Evolutionary conservation across 1,140 invertebrate species (phyloP).

Genomic region (Holotrichia oblita): DNA sequence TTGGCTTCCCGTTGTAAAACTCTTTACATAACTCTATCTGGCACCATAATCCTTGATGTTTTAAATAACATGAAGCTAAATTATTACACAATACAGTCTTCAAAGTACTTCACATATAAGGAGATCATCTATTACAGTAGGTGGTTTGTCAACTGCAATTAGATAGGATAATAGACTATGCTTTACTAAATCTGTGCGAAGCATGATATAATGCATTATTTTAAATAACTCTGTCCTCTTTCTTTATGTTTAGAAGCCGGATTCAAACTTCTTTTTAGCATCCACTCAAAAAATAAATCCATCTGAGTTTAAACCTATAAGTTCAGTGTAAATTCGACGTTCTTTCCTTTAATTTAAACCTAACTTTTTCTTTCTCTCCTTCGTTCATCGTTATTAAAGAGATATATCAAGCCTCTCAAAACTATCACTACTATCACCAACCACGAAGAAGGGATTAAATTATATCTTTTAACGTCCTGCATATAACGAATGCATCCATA

Average conservation of each 20-base stretch:
- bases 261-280: constrained; percentile 54
- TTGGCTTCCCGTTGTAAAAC: constrained; percentile 70
- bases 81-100: constrained; percentile 76
- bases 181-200: constrained; percentile 67
- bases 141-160: constrained; percentile 62
- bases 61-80: constrained; percentile 77
- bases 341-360: constrained; percentile 37
- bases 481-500: constrained; percentile 50
- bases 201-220: constrained; percentile 50
- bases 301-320: constrained; percentile 51
- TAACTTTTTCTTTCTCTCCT: constrained; percentile 53
- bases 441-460: constrained; percentile 36
- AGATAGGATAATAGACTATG: constrained; percentile 72
- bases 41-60: constrained; percentile 69
- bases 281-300: constrained; percentile 58
- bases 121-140: constrained; percentile 62
- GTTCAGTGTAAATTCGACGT: constrained; percentile 49
- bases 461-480: constrained; percentile 44
- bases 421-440: constrained; percentile 53
- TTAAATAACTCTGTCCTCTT: constrained; percentile 53
- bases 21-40: constrained; percentile 72
- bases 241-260: constrained; percentile 54
- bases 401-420: constrained; percentile 54
- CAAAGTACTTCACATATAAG: constrained; percentile 63
- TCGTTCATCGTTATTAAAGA: constrained; percentile 54